These are phyloP conservation scores for Cosmia trapezina DNA, from an alignment of 2,888 invertebrate species.

Conservation along the genomic window DNA sequence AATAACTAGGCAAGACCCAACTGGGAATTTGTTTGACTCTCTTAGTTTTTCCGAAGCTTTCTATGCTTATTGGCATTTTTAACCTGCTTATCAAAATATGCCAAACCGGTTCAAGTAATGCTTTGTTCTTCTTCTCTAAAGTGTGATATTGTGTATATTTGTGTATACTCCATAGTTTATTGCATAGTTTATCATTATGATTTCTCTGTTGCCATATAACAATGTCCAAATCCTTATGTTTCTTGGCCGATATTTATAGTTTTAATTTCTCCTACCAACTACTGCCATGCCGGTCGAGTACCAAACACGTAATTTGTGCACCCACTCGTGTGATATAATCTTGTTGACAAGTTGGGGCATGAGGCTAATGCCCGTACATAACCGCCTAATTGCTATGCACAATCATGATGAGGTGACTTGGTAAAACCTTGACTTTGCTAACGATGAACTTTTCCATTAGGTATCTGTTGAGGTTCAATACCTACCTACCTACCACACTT, in stretches of 20 bases:
- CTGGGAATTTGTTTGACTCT: no score
- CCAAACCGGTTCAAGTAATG: not conserved
- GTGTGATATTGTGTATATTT: conserved; percentile 3
- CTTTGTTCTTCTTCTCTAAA: not conserved
- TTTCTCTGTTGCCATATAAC: not conserved
- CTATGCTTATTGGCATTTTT: no score
- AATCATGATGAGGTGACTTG: conserved; percentile 27
- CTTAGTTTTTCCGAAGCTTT: no score
- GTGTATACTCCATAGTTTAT: not conserved
- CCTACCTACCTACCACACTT: conserved; percentile 8
- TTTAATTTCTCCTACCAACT: conserved; percentile 22
- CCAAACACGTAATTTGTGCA: conserved; percentile 31
- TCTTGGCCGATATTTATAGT: conserved; percentile 35
- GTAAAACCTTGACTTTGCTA: conserved; percentile 49
- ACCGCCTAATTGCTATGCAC: conserved; percentile 35
- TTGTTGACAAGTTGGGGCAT: conserved; percentile 26
- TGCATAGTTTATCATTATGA: not conserved
- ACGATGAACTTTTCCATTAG: conserved; percentile 58
- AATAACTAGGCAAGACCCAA: no score
- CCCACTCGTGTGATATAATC: conserved; percentile 47
- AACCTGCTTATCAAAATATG: not conserved
- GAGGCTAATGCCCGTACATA: conserved; percentile 26
- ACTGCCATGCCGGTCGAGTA: conserved; percentile 2
- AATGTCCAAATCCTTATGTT: conserved; percentile 5
- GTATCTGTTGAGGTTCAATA: not conserved